Evolutionary conservation across 1,140 invertebrate genomes (phyloP).

Genomic region (Zaprionus ghesquierei): DNA sequence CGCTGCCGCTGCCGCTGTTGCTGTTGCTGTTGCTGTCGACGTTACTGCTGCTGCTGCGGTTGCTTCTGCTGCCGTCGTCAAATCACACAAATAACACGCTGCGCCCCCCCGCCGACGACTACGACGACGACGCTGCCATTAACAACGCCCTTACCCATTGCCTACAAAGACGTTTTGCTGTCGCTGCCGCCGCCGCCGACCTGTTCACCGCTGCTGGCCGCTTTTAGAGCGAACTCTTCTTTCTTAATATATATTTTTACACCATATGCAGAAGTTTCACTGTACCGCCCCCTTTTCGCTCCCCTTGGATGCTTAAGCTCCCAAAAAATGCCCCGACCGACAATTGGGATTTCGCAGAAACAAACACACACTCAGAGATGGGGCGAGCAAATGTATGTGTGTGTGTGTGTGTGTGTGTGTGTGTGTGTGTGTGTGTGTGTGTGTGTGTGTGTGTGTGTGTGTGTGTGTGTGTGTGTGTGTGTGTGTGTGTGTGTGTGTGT

Average conservation of each 20-base stretch:
- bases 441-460: neutral
- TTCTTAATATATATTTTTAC: conserved; percentile 15
- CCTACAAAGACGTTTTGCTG: conserved; percentile 10
- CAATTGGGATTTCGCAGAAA: conserved; percentile 29
- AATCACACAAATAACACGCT: conserved; percentile 51
- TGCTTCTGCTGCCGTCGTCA: conserved; percentile 31
- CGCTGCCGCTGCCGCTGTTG: conserved; percentile 7
- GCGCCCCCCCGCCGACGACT: conserved; percentile 6
- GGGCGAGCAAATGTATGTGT: neutral
- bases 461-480: neutral
- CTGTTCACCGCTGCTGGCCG: neutral
- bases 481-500: neutral
- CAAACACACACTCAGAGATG: neutral
- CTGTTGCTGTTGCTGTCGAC: neutral
- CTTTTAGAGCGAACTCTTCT: conserved; percentile 24
- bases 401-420: neutral
- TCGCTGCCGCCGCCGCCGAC: conserved; percentile 3
- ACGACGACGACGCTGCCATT: conserved; percentile 1
- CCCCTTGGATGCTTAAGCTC: too few relatives aligned
- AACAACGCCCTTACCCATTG: conserved; percentile 24
- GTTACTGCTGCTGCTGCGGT: conserved; percentile 9
- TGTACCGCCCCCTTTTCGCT: neutral
- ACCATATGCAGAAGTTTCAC: conserved; percentile 39
- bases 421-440: neutral
- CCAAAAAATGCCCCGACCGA: conserved; percentile 1